These are phyloP conservation scores for Hipposideros larvatus DNA, from an alignment of 2,797 vertebrate genomes.

Conservation along the genomic window DNA sequence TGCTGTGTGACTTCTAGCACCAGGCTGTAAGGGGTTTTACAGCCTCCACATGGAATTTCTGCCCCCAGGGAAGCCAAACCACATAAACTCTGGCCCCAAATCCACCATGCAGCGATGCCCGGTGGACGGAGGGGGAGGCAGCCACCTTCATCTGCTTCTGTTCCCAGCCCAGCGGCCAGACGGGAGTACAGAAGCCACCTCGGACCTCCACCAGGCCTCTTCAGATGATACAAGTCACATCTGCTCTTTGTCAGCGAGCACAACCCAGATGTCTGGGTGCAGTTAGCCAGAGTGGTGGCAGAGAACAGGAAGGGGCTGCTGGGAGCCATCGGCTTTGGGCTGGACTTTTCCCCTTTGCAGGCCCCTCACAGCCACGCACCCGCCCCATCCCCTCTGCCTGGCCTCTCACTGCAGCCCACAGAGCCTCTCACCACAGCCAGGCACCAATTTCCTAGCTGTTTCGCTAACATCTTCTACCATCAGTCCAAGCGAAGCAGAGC, in stretches of 20 bases:
- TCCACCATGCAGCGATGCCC: too few species aligned
- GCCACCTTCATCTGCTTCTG: background rate
- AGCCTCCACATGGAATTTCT: fast-evolving
- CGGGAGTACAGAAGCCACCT: fast-evolving
- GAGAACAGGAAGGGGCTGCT: too few species aligned
- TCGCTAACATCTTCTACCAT: background rate
- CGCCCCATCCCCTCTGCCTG: too few species aligned
- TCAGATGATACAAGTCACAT: background rate
- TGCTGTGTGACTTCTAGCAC: background rate
- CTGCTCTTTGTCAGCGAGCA: fast-evolving
- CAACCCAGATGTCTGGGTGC: too few species aligned
- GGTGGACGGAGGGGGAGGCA: fast-evolving
- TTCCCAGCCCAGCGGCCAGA: background rate
- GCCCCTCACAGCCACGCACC: too few species aligned
- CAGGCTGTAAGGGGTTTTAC: fast-evolving
- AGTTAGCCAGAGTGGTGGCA: too few species aligned
- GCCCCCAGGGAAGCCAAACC: background rate
- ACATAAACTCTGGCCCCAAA: background rate
- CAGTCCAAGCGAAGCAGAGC: too few species aligned
- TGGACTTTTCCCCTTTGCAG: too few species aligned
- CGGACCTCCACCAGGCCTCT: fast-evolving
- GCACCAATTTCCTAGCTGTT: fast-evolving
- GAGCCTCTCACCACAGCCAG: background rate
- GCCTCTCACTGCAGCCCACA: too few species aligned
- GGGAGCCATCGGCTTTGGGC: background rate